These are phyloP conservation scores for Blastobasis adustella DNA, from an alignment of 2,888 invertebrate species.

Conservation along the genomic window DNA sequence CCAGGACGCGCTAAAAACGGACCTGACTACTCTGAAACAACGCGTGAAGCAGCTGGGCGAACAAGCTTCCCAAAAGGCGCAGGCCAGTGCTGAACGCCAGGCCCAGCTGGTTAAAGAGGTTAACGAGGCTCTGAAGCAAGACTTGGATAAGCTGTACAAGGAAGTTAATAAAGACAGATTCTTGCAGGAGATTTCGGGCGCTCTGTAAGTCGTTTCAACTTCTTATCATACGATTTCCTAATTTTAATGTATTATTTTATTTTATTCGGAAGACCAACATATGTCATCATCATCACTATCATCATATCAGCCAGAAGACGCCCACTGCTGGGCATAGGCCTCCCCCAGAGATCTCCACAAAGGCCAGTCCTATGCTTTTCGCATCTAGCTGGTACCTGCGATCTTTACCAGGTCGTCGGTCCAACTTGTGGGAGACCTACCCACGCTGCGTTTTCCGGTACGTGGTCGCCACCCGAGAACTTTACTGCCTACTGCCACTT, in stretches of 20 bases:
- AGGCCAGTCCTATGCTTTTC: too few species aligned
- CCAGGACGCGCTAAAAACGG: slow-evolving; percentile 59
- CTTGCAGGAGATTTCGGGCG: slow-evolving; percentile 77
- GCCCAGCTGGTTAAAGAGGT: slow-evolving; percentile 74
- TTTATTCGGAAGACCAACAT: background rate
- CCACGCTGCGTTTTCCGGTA: too few species aligned
- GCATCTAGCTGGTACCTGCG: too few species aligned
- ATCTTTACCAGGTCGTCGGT: too few species aligned
- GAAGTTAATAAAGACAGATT: slow-evolving; percentile 83
- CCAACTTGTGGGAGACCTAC: too few species aligned
- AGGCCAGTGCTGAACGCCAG: slow-evolving; percentile 60
- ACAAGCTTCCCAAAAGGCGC: slow-evolving; percentile 55
- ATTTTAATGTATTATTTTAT: background rate
- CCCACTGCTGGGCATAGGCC: too few species aligned
- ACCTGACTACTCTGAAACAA: slow-evolving; percentile 45
- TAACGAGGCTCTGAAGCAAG: slow-evolving; percentile 75
- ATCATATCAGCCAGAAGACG: background rate
- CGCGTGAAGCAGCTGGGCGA: slow-evolving; percentile 50
- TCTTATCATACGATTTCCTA: background rate
- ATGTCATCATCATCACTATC: background rate
- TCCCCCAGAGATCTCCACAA: too few species aligned
- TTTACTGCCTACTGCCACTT: too few species aligned
- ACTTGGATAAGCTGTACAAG: slow-evolving; percentile 78
- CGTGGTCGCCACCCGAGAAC: too few species aligned
- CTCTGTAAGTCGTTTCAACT: slow-evolving; percentile 66